phyloP scores from a whole-genome alignment of 2,113 vertebrate species.

The Pseudorasbora parva region DNA sequence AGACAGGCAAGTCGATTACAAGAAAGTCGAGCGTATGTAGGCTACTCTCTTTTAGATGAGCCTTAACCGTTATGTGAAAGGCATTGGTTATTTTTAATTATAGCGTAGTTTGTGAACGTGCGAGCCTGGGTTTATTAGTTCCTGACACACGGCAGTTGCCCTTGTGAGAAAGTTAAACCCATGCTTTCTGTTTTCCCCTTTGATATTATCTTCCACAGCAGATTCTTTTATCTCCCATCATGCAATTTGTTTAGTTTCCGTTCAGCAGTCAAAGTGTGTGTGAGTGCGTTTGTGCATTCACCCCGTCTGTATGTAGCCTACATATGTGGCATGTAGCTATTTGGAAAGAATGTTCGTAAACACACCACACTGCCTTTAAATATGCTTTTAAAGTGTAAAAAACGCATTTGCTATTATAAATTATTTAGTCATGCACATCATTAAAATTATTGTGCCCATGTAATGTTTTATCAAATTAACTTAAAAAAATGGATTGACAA shows the following conservation, averaged over 20 bases:
- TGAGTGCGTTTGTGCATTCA: neutral
- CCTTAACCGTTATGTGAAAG: neutral
- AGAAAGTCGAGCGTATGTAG: neutral
- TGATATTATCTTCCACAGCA: constrained; percentile 46
- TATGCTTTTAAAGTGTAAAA: neutral
- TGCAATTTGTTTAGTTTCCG: constrained; percentile 45
- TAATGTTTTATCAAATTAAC: too few species aligned
- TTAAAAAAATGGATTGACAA: too few species aligned
- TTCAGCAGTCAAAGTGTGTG: neutral
- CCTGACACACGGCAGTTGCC: neutral
- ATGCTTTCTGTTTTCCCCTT: constrained; percentile 34
- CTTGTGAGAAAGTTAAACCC: constrained; percentile 21
- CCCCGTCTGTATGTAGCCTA: neutral
- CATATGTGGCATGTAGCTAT: neutral
- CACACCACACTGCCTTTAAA: neutral
- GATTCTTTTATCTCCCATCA: constrained; percentile 43
- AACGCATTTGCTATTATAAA: neutral
- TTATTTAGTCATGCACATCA: too few species aligned
- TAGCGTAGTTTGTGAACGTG: too few species aligned
- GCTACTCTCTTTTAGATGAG: neutral
- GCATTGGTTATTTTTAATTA: neutral
- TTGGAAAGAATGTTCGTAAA: neutral
- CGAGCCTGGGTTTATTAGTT: neutral
- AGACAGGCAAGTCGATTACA: neutral
- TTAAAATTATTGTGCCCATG: too few species aligned